A percentile compares a stretch with the other conserved stretches of the same genome.
phyloP scores from a whole-genome alignment of 2,888 invertebrate species.

The Amorpha juglandis region DNA sequence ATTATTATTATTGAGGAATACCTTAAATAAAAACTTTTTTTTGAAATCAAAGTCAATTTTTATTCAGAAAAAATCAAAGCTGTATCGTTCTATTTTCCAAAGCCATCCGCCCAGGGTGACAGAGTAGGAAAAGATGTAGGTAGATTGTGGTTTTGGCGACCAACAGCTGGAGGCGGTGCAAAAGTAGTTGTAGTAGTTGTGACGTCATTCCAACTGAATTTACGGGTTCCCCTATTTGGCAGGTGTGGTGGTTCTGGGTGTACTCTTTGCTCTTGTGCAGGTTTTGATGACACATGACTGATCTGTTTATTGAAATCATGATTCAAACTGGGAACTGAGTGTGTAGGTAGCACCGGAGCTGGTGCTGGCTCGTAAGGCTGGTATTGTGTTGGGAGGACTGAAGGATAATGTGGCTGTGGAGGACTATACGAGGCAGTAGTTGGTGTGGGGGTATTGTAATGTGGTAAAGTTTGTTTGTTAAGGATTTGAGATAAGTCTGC shows the following conservation, averaged over 20 bases:
- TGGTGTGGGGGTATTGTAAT: constrained; percentile 23
- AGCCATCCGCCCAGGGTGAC: constrained; percentile 59
- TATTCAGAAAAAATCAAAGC: not conserved
- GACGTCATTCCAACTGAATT: constrained; percentile 48
- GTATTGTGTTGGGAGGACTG: not conserved
- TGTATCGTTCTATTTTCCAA: constrained; percentile 47
- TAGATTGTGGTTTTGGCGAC: constrained; percentile 31
- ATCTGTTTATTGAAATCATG: not conserved
- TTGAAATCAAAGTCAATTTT: not conserved
- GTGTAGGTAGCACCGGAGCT: not conserved
- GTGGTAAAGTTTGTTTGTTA: constrained; percentile 29
- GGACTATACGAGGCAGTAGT: not conserved
- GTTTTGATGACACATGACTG: not conserved
- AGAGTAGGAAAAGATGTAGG: constrained; percentile 56
- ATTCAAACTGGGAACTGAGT: not conserved
- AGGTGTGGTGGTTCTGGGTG: not conserved
- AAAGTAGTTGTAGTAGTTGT: constrained; percentile 24
- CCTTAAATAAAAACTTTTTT: not conserved
- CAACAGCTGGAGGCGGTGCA: constrained; percentile 7
- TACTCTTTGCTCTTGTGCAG: not conserved
- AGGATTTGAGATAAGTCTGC: constrained; percentile 38
- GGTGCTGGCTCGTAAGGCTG: constrained; percentile 5
- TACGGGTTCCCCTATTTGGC: constrained; percentile 48
- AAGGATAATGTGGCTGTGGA: constrained; percentile 20
- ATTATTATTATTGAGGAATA: not conserved